Evolutionary conservation across 92 coral and sea anemone species (phyloP).

Genomic region (Epizoanthus rinbou): DNA sequence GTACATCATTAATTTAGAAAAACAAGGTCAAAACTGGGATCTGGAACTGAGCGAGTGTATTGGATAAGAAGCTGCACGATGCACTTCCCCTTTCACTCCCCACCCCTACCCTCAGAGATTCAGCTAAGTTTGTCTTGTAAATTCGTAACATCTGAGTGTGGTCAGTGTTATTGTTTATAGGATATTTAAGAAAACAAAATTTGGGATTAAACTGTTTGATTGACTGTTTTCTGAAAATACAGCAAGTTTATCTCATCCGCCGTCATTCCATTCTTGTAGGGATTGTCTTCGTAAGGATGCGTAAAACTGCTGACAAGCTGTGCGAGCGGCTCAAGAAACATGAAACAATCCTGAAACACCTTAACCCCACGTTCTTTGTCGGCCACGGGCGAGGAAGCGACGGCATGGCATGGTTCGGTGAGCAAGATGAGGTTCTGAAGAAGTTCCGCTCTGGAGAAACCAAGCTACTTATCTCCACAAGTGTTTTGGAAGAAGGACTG

Average conservation of each 20-base stretch:
- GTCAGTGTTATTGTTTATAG: too few species aligned
- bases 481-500: constrained; percentile 93
- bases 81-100: too few species aligned
- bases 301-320: constrained; percentile 85
- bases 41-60: too few species aligned
- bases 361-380: constrained; percentile 87
- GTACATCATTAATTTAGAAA: too few species aligned
- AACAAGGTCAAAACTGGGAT: too few species aligned
- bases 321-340: constrained; percentile 72
- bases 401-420: constrained; percentile 97
- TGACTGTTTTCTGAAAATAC: background rate
- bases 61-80: too few species aligned
- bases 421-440: constrained; percentile 83
- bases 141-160: too few species aligned
- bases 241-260: background rate
- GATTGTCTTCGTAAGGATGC: constrained; percentile 92
- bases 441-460: constrained; percentile 86
- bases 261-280: constrained; percentile 47
- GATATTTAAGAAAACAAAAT: too few species aligned
- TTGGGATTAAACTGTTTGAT: too few species aligned
- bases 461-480: constrained; percentile 87
- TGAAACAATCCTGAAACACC: constrained; percentile 35
- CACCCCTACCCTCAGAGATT: too few species aligned
- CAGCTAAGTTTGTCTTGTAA: too few species aligned
- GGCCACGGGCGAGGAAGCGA: constrained; percentile 94